Conservation (phyloP, 2,113 vertebrate species). For the Pygoscelis antarcticus region DNA sequence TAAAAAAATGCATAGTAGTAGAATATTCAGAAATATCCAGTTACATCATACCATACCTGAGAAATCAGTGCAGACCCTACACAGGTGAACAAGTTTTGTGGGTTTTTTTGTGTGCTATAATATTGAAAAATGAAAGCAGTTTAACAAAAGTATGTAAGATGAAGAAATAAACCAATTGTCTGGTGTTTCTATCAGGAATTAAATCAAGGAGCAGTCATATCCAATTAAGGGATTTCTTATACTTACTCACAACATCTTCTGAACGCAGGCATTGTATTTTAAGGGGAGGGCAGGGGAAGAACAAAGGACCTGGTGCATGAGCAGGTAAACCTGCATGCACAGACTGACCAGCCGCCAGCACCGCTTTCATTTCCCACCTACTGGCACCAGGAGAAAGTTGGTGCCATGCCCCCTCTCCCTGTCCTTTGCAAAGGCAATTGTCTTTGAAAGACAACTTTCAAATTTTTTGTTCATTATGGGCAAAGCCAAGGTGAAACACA, state of each 20-base stretch:
- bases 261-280: not conserved
- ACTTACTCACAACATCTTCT: no score
- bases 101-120: fast-evolving
- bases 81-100: fast-evolving
- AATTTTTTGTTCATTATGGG: fast-evolving
- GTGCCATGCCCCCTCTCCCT: not conserved
- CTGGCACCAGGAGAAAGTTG: fast-evolving
- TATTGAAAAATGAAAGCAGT: not conserved
- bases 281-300: not conserved
- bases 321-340: not conserved
- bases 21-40: fast-evolving
- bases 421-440: not conserved
- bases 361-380: fast-evolving
- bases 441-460: not conserved
- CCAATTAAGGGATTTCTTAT: not conserved
- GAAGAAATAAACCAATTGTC: not conserved
- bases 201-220: not conserved
- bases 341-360: fast-evolving
- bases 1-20: fast-evolving
- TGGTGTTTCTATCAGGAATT: not conserved
- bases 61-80: not conserved
- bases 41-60: fast-evolving
- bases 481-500: not conserved
- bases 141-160: not conserved
- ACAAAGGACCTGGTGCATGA: fast-evolving